Evolutionary conservation across 1,140 invertebrate genomes (phyloP), one percentile per base, ranked within the genome.

Genomic region (Whitmania pigra): DNA sequence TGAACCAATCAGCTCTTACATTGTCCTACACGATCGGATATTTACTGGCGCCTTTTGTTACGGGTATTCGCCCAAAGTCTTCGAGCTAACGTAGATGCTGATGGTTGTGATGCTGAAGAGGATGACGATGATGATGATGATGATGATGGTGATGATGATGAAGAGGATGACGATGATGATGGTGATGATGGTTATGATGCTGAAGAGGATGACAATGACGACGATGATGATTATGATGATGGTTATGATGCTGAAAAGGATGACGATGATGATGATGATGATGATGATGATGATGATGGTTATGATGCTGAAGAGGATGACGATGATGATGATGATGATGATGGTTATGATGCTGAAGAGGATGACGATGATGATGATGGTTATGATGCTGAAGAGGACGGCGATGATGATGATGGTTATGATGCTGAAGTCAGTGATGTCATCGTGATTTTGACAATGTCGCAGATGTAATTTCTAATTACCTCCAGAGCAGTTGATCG

Each of bases 301-400:
- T 57, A 5, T 57, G 20, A 25, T 9, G 54, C 2, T 57, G 54
- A 57, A 4, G 54, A 57, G 2, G 54, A 57, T 57, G 54, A 57
- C 9, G 54, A 57, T 57, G 54, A 57, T 57, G 54, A 57, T 57
- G 54, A 57, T 57, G 54, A n/a, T 9, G 5, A 3, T 25, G 20
- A n/a, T n/a, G 2, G 25, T 25, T n/a, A 9, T 57, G 20, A 9
- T 57, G 54, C 2, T 57, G 54, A 57, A 4, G 54, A 57, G 2
- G 54, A 57, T 57, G 54, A 57, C 9, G 54, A 57, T 57, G 54
- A 57, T 57, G 54, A 57, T 57, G 54, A 57, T 57, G 54, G 9
- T 57, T 2, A 57, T 25, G 54, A 57, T 57, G 54, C 2, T 57
- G 54, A 57, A 4, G 54, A 25, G 2, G 54, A 57, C 54, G 54